Percentiles rank a stretch among this genome's conserved stretches.
Evolutionary conservation across 2,113 vertebrate species (phyloP).

Genomic region (Rynchops niger): DNA sequence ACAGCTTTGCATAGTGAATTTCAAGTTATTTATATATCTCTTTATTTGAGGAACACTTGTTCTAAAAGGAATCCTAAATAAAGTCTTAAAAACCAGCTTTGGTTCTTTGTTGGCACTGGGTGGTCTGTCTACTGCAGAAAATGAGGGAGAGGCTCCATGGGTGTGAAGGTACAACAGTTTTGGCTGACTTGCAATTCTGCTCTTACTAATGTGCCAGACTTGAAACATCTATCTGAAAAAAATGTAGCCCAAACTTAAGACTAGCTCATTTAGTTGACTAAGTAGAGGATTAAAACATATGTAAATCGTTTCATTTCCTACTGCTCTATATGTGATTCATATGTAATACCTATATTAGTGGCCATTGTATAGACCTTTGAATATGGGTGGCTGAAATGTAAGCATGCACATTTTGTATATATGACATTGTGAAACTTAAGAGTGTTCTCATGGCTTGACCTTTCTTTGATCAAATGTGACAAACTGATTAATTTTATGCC

Average conservation of each 20-base stretch:
- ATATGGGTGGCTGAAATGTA: background rate
- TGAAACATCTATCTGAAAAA: background rate
- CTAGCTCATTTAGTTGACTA: background rate
- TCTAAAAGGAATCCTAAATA: constrained; percentile 15
- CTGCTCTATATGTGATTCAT: background rate
- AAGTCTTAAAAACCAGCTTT: background rate
- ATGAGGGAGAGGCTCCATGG: background rate
- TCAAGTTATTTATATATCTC: background rate
- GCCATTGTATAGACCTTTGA: background rate
- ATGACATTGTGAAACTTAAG: background rate
- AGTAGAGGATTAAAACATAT: background rate
- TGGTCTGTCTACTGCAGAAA: background rate
- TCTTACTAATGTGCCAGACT: background rate
- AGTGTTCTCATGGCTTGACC: background rate
- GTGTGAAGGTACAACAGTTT: background rate
- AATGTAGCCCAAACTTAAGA: background rate
- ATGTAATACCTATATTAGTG: background rate
- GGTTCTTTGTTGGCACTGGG: background rate
- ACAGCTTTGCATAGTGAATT: constrained; percentile 9
- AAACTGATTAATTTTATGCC: background rate
- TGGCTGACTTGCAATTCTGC: background rate
- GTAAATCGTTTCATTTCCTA: background rate
- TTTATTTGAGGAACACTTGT: background rate
- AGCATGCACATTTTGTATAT: background rate
- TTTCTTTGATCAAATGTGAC: background rate